Percentiles rank a stretch among this genome's conserved stretches.
Evolutionary conservation across 2,888 invertebrate species (phyloP).

Genomic region (Campoplex nolae): DNA sequence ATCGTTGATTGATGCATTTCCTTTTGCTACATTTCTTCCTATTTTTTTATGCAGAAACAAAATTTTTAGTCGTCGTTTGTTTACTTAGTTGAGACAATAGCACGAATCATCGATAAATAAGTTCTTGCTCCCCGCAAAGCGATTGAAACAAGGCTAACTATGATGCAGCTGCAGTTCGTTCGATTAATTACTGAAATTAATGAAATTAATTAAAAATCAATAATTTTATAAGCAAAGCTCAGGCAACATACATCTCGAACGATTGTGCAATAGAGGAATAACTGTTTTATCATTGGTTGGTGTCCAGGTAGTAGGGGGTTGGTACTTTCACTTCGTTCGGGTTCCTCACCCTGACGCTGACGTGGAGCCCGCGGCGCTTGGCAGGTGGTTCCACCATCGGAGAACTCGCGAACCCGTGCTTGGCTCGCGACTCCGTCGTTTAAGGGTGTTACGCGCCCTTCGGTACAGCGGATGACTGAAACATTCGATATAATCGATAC

Average conservation of each 20-base stretch:
- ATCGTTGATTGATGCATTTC: background rate
- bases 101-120: background rate
- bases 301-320: constrained; percentile 75
- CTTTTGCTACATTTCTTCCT: background rate
- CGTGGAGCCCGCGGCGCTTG: constrained; percentile 72
- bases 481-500: constrained; percentile 50
- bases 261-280: constrained; percentile 34
- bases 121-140: background rate
- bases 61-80: no score
- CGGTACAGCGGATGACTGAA: background rate
- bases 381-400: constrained; percentile 80
- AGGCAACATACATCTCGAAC: constrained; percentile 16
- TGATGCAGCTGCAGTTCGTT: background rate
- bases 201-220: background rate
- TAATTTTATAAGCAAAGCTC: constrained; percentile 17
- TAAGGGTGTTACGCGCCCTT: constrained; percentile 68
- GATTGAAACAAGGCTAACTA: background rate
- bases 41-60: background rate
- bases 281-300: constrained; percentile 80
- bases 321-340: constrained; percentile 75
- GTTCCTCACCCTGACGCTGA: constrained; percentile 78
- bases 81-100: background rate
- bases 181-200: background rate
- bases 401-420: constrained; percentile 71
- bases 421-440: constrained; percentile 69